Base-by-base conservation (phyloP, 1,140 invertebrate genomes). In the Drosophila seguyi region DNA sequence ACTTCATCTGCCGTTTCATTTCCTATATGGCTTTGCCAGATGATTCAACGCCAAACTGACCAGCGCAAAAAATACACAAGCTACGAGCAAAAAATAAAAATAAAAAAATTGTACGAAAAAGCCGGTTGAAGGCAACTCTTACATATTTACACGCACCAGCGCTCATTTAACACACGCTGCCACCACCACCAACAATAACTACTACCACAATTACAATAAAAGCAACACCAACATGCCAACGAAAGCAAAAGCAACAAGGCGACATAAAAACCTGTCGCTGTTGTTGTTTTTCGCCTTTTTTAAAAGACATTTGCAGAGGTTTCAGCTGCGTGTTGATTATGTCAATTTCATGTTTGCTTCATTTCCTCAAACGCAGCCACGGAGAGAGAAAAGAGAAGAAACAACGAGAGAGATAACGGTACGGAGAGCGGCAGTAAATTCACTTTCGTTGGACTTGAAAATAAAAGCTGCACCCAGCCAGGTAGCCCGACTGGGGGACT, bases 81-180 rank as follows among this genome's bases (percentile, higher is more conserved):
- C 65, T 34, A 39, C 34, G 14, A 58, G 34, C 31, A 59, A 22
- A 27, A 77, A 48, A 63, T 10, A 29, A 11, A 66, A n/a, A 57
- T 61, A 77, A 75, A 81, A 75, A 86, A 79, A 79, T 79, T 76
- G 79, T 79, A 71, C 61, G 69, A 86, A 88, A 87, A 88, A 88
- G 84, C 84, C 84, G 85, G 85, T 88, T 90, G 85, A 88, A 88
- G 85, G 85, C 85, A 83, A 90, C 85, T 90, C 85, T 88, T 87
- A 87, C 84, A 87, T 87, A 88, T 87, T 88, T 88, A 88, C 84
- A 90, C 84, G 84, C 84, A 84, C 85, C 84, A 87, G 76, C 85
- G 84, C 84, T 88, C 85, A 87, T 90, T 87, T 85, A 87, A 87
- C 80, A 87, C 84, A 87, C 76, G 79, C 62, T 53, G 25, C 31